Base-by-base conservation (phyloP, 1,140 invertebrate species). In the Lepidurus packardi region DNA sequence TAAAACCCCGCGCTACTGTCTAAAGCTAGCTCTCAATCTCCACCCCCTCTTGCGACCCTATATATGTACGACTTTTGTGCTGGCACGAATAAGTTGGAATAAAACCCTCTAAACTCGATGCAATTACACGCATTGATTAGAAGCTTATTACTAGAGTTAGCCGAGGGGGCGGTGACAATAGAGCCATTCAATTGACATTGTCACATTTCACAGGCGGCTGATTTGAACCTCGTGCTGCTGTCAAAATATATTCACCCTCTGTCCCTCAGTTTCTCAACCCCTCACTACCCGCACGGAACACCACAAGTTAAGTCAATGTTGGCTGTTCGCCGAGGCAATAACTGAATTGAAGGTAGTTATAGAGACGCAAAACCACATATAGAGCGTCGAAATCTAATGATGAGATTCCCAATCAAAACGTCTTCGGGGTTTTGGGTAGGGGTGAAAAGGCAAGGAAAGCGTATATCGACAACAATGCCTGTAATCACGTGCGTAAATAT, bases 221-320 rank as follows among this genome's bases (percentile, higher is more conserved):
- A 16, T 65, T 65, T 16, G 53, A 65, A 16, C 53, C 53, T 65
- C 53, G 53, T 65, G 53, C 53, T 65, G 53, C 53, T 65, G 53
- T 65, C 53, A 65, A 65, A 65, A 65, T 65, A 65, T 65, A 65
- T 65, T 65, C 53, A 65, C 53, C 53, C 53, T 65, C 21, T n/a
- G 16, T 65, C 21, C 21, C 53, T 65, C 21, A 13, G 53, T 65
- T 65, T 65, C 53, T n/a, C 53, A 65, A 65, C 53, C 53, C 53
- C 53, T 21, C 7, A 5, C 13, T 16, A 16, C 9, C 16, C 16
- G n/a, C 53, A 13, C 53, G 7, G 53, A 65, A 65, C 53, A 13
- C 53, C 53, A 8, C 53, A 65, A 65, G 53, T 65, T 21, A 65
- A 16, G 53, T 13, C 16, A 65, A 65, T 16, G 21, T 16, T 65